Evolutionary conservation across 2,113 vertebrate genomes (phyloP), one percentile per base, ranked within the genome.

Genomic region (Trochalopteron elliotii): DNA sequence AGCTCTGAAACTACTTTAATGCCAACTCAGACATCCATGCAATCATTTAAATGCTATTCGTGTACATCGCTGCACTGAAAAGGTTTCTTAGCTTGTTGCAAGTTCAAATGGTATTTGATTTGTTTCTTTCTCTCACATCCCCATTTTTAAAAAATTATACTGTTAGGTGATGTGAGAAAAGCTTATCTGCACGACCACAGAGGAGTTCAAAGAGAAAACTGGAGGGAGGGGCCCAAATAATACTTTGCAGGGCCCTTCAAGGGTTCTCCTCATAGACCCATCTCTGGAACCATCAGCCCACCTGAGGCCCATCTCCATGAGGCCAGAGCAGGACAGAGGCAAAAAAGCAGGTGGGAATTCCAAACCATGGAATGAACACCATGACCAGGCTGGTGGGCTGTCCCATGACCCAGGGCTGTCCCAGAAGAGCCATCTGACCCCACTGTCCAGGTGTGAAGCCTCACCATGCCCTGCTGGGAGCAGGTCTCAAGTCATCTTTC

Each of bases 361-460:
- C 56, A 79, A 75, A 39, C 5, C 16, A 27, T 4, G 7, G 35
- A 30, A 85, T 8, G 27, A 78, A 37, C 8, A 40, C 5, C 47
- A 33, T 14, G 37, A 45, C 8, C 50, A 59, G 39, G 19, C 5
- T 40, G 40, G 40, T 40, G 40, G 40, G 40, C 40, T 40, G 40
- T 40, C 40, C 40, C 40, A 40, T 40, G 11, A 18, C 12, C 42
- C 30, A 68, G 30, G 23, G 40, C 40, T 52, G 47, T 33, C 20
- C 37, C 39, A 44, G 64, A 39, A 68, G 21, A 69, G 24, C 37
- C 37, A 19, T 2, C 1, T n/a, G 5, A 22, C 7, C n/a, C 40
- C 8, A 0, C 1, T 16, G 69, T 4, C n/a, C 49, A 21, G 21
- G 21, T 17, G 21, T 23, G 33, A 74, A 11, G 24, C 24, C 2